Evolutionary conservation across 2,888 invertebrate species (phyloP).

Genomic region (Eremobia ochroleuca): DNA sequence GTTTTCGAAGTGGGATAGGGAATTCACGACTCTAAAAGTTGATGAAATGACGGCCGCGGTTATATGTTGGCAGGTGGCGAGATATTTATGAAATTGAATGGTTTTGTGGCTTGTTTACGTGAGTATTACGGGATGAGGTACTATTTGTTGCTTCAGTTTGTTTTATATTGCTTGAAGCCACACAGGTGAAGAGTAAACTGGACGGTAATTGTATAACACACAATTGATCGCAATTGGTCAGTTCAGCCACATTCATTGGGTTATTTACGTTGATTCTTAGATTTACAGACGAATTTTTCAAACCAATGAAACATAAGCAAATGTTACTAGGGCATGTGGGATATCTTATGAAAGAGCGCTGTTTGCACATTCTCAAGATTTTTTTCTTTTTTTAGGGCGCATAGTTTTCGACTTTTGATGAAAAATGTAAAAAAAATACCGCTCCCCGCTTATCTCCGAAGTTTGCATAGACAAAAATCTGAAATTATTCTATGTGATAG

Average conservation of each 20-base stretch:
- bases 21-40: conserved; percentile 77
- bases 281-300: neutral
- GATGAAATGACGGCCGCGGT: conserved; percentile 76
- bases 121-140: conserved; percentile 2
- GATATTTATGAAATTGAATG: conserved; percentile 56
- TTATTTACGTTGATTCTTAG: neutral
- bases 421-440: too few species aligned
- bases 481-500: too few species aligned
- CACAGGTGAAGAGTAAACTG: neutral
- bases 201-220: too few species aligned
- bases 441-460: too few species aligned
- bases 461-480: too few species aligned
- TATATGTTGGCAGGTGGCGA: conserved; percentile 41
- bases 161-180: neutral
- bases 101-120: conserved; percentile 26
- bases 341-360: too few species aligned
- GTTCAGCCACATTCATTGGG: too few species aligned
- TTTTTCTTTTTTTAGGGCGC: too few species aligned
- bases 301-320: too few species aligned
- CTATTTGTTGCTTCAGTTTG: conserved; percentile 2
- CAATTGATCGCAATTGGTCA: neutral
- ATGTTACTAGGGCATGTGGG: too few species aligned
- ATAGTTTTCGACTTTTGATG: too few species aligned
- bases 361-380: too few species aligned
- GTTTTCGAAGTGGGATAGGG: conserved; percentile 81